Evolutionary conservation across 2,888 invertebrate species (phyloP).

Genomic region (Cryptus armator): DNA sequence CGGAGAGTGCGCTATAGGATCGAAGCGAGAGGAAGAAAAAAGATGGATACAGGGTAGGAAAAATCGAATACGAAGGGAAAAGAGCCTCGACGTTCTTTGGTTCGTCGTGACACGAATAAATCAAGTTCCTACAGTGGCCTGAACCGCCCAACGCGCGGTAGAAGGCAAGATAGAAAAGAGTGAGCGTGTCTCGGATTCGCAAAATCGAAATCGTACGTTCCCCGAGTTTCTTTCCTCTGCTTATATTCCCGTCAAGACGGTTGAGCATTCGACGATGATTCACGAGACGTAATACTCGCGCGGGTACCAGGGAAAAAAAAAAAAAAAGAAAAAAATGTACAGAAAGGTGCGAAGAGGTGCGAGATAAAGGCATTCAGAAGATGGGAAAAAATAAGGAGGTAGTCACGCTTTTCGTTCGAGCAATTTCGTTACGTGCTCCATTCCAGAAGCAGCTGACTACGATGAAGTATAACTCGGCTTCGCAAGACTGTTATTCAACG

Average conservation of each 20-base stretch:
- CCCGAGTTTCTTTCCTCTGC: not conserved
- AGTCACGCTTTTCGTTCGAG: slow-evolving; percentile 14
- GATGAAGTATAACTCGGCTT: not conserved
- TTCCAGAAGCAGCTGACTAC: not conserved
- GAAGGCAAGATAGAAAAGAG: slow-evolving; percentile 49
- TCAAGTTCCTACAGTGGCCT: slow-evolving; percentile 69
- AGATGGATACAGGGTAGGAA: slow-evolving; percentile 48
- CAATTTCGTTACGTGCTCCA: not conserved
- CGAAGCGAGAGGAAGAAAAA: slow-evolving; percentile 28
- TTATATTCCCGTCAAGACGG: slow-evolving; percentile 7
- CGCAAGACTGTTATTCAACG: not conserved
- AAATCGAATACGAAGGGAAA: slow-evolving; percentile 60
- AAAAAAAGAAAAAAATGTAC: not conserved
- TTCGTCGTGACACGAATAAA: slow-evolving; percentile 83
- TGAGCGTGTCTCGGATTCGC: slow-evolving; percentile 68
- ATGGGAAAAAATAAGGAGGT: not conserved
- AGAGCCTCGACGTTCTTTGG: slow-evolving; percentile 42
- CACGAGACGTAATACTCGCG: too few species aligned
- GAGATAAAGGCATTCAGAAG: not conserved
- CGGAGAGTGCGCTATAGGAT: not conserved
- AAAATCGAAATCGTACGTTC: slow-evolving; percentile 57
- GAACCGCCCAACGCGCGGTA: slow-evolving; percentile 63
- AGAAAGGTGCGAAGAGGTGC: not conserved
- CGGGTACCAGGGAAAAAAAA: too few species aligned
- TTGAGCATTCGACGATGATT: too few species aligned